Conservation (phyloP, 2,888 invertebrate species). For the Pherbina coryleti region DNA sequence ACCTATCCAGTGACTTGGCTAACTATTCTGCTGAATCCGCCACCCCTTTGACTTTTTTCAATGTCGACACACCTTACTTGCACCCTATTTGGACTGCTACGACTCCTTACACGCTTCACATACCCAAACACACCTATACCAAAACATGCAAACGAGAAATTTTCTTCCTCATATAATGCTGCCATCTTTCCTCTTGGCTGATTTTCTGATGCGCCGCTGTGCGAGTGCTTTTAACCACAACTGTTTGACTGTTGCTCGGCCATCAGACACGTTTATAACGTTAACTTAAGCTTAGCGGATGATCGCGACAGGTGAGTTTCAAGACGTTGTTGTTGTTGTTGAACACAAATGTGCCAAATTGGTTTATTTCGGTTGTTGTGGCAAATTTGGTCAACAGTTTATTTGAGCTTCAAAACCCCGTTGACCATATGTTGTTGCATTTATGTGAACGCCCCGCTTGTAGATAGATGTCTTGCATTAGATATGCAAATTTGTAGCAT, state of each 20-base stretch:
- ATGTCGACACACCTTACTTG: constrained; percentile 19
- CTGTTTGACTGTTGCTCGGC: constrained; percentile 2
- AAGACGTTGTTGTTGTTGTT: background rate
- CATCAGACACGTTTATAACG: background rate
- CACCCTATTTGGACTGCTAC: constrained; percentile 15
- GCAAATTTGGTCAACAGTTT: constrained; percentile 39
- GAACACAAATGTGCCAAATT: background rate
- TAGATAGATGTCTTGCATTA: constrained; percentile 44
- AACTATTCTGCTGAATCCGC: constrained; percentile 51
- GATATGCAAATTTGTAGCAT: constrained; percentile 48
- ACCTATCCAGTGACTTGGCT: background rate
- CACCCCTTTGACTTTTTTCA: constrained; percentile 57
- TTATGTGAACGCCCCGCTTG: background rate
- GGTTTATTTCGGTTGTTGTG: background rate
- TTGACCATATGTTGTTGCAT: constrained; percentile 25
- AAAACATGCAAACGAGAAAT: no score
- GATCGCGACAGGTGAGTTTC: constrained; percentile 20
- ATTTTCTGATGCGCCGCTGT: constrained; percentile 30
- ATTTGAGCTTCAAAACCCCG: constrained; percentile 18
- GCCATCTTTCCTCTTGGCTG: constrained; percentile 40
- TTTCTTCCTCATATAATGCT: constrained; percentile 1
- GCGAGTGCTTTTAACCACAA: constrained; percentile 15
- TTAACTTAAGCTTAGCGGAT: constrained; percentile 16
- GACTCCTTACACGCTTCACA: background rate
- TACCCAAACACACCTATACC: background rate